Conservation (phyloP, 2,888 invertebrate genomes). For the Augochlorella aurata region DNA sequence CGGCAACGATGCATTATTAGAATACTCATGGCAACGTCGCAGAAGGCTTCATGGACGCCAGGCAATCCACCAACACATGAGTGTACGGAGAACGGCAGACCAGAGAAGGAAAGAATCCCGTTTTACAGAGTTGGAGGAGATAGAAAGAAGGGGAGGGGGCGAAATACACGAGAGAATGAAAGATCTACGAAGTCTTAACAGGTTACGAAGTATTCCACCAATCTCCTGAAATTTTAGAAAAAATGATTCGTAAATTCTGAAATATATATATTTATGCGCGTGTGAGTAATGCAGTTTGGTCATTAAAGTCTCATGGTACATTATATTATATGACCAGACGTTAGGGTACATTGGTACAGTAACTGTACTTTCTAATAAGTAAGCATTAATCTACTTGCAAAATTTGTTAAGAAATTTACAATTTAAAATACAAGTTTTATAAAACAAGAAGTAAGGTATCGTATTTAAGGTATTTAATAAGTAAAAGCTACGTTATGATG, state of each 20-base stretch:
- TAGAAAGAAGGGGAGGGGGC: constrained; percentile 61
- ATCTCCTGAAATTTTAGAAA: constrained; percentile 71
- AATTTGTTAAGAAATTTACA: background rate
- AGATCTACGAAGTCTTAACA: constrained; percentile 62
- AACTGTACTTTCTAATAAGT: constrained; percentile 6
- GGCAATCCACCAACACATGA: constrained; percentile 77
- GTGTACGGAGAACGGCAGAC: constrained; percentile 77
- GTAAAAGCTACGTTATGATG: background rate
- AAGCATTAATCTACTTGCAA: background rate
- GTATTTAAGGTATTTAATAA: background rate
- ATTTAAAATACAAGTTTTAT: background rate
- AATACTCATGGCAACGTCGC: constrained; percentile 71
- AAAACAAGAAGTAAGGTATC: background rate
- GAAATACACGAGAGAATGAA: constrained; percentile 55
- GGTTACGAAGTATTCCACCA: constrained; percentile 71
- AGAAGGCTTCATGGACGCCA: constrained; percentile 74
- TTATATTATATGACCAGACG: constrained; percentile 6
- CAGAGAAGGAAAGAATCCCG: constrained; percentile 81
- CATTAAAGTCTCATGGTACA: constrained; percentile 5
- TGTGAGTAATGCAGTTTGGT: constrained; percentile 26
- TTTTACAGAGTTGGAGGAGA: constrained; percentile 72
- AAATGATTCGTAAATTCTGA: constrained; percentile 61
- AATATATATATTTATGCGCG: constrained; percentile 49
- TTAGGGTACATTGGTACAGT: constrained; percentile 2
- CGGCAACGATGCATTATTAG: constrained; percentile 69